Evolutionary conservation across 2,797 vertebrate species (phyloP).

Genomic region (Cossypha niveicapilla): DNA sequence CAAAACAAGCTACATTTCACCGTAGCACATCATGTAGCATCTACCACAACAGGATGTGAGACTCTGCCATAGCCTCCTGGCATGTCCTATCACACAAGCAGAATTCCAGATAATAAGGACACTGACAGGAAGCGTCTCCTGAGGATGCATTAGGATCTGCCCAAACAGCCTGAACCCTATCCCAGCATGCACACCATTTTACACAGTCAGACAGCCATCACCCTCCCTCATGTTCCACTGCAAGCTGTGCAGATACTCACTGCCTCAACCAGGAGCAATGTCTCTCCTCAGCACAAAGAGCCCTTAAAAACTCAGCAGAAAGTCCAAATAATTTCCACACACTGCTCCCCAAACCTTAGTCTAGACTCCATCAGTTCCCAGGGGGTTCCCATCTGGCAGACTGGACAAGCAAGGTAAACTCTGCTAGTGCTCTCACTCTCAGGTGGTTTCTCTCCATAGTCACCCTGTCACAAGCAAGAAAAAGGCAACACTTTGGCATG

Average conservation of each 20-base stretch:
- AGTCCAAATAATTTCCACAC: background rate
- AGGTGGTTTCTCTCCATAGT: background rate
- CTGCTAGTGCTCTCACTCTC: background rate
- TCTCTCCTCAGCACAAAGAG: background rate
- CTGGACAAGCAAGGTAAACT: background rate
- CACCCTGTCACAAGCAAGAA: accelerated
- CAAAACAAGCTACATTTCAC: background rate
- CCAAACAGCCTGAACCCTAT: background rate
- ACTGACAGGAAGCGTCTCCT: background rate
- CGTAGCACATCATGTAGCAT: background rate
- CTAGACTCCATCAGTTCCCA: background rate
- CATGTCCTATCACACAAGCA: slow-evolving; percentile 6
- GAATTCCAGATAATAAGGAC: background rate
- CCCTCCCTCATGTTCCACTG: background rate
- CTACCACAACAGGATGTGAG: background rate
- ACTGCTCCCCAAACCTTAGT: background rate
- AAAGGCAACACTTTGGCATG: background rate
- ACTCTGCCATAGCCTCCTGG: background rate
- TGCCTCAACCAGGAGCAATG: background rate
- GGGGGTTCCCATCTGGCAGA: background rate
- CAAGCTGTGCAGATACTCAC: background rate
- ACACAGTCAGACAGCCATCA: background rate
- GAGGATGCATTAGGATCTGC: background rate
- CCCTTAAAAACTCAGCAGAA: background rate
- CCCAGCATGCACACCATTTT: background rate